Conservation (phyloP, 2,888 invertebrate genomes). For the Celastrina argiolus region DNA sequence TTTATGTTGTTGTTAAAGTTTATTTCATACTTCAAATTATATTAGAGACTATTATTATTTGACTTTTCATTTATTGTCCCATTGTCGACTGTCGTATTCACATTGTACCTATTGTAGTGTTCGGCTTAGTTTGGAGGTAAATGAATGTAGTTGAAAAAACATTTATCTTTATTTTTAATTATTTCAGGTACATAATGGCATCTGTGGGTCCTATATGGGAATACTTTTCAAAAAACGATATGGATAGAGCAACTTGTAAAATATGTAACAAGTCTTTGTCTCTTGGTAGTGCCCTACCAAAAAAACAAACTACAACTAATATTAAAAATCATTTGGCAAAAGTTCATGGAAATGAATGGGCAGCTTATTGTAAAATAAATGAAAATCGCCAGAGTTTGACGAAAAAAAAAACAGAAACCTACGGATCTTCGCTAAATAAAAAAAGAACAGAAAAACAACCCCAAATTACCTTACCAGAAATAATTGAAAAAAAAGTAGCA, state of each 20-base stretch:
- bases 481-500: constrained; percentile 13
- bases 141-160: too few relatives aligned
- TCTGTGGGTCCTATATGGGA: not conserved
- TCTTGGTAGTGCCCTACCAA: not conserved
- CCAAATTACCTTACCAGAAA: constrained; percentile 16
- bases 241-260: constrained; percentile 15
- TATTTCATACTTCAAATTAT: too few relatives aligned
- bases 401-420: constrained; percentile 1
- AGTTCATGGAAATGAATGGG: not conserved
- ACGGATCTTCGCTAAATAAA: not conserved
- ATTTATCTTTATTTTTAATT: too few relatives aligned
- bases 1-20: too few relatives aligned
- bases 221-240: constrained; percentile 16
- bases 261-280: constrained; percentile 6
- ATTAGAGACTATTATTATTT: too few relatives aligned
- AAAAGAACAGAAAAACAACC: constrained; percentile 3
- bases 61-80: too few relatives aligned
- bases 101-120: too few relatives aligned
- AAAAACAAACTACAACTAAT: too few relatives aligned
- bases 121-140: too few relatives aligned
- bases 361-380: constrained; percentile 17
- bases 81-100: too few relatives aligned
- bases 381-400: constrained; percentile 10
- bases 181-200: too few relatives aligned
- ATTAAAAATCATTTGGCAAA: too few relatives aligned